Evolutionary conservation across 2,797 vertebrate genomes (phyloP).

Genomic region (Chiloscyllium punctatum): DNA sequence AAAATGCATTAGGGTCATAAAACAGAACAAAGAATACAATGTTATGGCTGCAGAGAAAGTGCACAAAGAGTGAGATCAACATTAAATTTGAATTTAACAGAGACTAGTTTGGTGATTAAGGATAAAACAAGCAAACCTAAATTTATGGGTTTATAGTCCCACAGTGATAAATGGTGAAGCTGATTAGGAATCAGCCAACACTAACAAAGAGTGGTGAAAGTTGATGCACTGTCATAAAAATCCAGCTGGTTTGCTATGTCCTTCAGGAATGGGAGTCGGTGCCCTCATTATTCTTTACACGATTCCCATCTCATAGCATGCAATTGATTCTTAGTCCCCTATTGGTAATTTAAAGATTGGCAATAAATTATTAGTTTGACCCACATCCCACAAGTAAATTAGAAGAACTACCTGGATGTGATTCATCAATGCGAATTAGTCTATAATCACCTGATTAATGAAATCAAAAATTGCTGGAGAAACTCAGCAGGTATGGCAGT

Average conservation of each 20-base stretch:
- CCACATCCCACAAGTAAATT: background rate
- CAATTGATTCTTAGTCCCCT: background rate
- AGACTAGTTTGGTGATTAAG: too few species aligned
- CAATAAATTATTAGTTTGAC: background rate
- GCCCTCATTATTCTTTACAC: too few species aligned
- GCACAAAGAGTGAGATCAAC: too few species aligned
- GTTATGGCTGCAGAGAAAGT: too few species aligned
- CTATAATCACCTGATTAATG: too few species aligned
- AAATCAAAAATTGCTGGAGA: too few species aligned
- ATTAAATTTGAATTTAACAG: too few species aligned
- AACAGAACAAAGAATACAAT: too few species aligned
- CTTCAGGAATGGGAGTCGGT: background rate
- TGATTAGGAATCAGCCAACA: background rate
- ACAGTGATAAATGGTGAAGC: background rate
- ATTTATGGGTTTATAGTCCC: background rate
- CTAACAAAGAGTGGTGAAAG: background rate
- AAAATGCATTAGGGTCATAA: too few species aligned
- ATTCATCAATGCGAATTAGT: background rate
- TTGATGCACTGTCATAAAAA: background rate
- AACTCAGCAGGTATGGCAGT: too few species aligned
- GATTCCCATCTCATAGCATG: too few species aligned
- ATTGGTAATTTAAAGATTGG: background rate
- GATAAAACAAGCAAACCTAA: background rate
- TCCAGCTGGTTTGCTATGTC: background rate
- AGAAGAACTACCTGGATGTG: background rate